Evolutionary conservation across 2,888 invertebrate species (phyloP).

Genomic region (Polydrusus cervinus): DNA sequence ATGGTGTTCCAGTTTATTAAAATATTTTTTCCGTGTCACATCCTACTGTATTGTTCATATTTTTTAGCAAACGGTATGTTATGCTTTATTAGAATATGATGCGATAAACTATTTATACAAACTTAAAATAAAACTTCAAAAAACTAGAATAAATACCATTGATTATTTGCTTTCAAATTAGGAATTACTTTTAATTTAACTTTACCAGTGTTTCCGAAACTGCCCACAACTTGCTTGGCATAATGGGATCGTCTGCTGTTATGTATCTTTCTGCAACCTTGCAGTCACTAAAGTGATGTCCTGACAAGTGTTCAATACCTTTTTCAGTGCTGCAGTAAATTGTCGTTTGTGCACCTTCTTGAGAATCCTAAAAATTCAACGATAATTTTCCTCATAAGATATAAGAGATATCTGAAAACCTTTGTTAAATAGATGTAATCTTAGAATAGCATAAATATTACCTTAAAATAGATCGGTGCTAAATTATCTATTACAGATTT

Average conservation of each 20-base stretch:
- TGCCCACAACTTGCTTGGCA: conserved; percentile 41
- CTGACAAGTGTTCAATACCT: conserved; percentile 62
- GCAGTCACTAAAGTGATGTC: conserved; percentile 66
- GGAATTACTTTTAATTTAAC: neutral
- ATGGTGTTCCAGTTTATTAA: no score
- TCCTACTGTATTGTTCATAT: no score
- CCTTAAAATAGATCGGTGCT: conserved; percentile 30
- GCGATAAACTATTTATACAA: no score
- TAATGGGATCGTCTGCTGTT: conserved; percentile 50
- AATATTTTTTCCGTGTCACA: no score
- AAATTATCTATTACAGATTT: neutral
- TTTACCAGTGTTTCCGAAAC: conserved; percentile 8
- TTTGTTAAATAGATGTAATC: no score
- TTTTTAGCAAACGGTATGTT: no score
- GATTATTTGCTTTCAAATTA: no score
- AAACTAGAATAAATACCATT: no score
- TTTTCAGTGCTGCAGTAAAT: conserved; percentile 64
- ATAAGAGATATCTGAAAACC: no score
- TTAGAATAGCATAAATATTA: conserved; percentile 1
- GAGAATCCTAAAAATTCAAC: conserved; percentile 32
- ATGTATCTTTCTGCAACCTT: conserved; percentile 51
- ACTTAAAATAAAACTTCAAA: no score
- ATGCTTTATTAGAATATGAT: no score
- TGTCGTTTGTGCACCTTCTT: conserved; percentile 63
- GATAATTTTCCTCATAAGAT: no score